These are phyloP conservation scores for Schrankia costaestrigalis DNA, from an alignment of 2,888 invertebrate species.

Conservation along the genomic window DNA sequence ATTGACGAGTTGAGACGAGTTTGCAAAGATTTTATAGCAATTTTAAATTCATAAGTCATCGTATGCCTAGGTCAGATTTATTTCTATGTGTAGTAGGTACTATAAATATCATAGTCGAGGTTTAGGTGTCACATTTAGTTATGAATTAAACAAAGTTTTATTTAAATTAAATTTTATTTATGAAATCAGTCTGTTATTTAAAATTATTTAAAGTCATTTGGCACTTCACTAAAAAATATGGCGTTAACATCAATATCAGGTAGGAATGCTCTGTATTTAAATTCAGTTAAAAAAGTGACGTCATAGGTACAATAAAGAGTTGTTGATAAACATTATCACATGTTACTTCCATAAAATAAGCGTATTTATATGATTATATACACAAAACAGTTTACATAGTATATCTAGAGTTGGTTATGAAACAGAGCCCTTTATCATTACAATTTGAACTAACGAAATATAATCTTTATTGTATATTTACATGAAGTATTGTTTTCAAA, in stretches of 20 bases:
- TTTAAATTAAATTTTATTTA: constrained; percentile 51
- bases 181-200: constrained; percentile 72
- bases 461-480: constrained; percentile 25
- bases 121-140: too few relatives aligned
- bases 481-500: constrained; percentile 13
- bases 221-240: constrained; percentile 77
- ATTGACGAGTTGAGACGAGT: too few relatives aligned
- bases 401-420: constrained; percentile 9
- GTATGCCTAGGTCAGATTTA: too few relatives aligned
- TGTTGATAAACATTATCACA: constrained; percentile 25
- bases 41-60: too few relatives aligned
- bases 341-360: constrained; percentile 26
- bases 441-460: constrained; percentile 25
- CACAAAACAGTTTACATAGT: constrained; percentile 12
- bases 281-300: constrained; percentile 8
- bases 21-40: too few relatives aligned
- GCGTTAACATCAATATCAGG: constrained; percentile 44
- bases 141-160: constrained; percentile 2
- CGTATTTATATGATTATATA: constrained; percentile 27
- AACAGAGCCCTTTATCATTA: constrained; percentile 29
- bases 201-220: constrained; percentile 72
- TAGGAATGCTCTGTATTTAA: constrained; percentile 36
- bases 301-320: constrained; percentile 15
- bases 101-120: neutral
- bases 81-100: too few relatives aligned